These are phyloP conservation scores for Hiodon alosoides DNA, from an alignment of 2,113 vertebrate genomes.

Conservation along the genomic window DNA sequence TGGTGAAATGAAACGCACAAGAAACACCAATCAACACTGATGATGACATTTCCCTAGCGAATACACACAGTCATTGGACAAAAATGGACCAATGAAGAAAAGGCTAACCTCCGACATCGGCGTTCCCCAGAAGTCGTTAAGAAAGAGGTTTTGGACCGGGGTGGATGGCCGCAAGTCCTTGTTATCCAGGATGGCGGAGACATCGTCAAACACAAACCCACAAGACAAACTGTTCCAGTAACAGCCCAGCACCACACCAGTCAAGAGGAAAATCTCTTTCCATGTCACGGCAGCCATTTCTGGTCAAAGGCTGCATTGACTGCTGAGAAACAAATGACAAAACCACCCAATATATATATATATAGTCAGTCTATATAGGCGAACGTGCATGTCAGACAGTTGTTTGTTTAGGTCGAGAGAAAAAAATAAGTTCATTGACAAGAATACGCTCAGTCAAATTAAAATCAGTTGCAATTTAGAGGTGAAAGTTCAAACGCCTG, in stretches of 20 bases:
- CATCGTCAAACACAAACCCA: slow-evolving; percentile 96
- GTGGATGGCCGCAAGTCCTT: slow-evolving; percentile 93
- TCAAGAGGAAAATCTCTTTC: slow-evolving; percentile 82
- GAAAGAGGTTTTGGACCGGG: slow-evolving; percentile 85
- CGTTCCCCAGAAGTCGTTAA: slow-evolving; percentile 98
- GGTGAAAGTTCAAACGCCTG: too few species aligned
- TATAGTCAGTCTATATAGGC: background rate
- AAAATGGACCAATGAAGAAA: background rate
- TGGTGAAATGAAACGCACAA: background rate
- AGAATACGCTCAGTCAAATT: too few species aligned
- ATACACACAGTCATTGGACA: too few species aligned
- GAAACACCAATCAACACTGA: too few species aligned
- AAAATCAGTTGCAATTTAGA: too few species aligned
- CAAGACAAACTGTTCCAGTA: slow-evolving; percentile 96
- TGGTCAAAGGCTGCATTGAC: slow-evolving; percentile 58
- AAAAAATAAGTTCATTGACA: too few species aligned
- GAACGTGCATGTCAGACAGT: background rate
- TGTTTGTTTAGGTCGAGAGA: background rate
- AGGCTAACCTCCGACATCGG: slow-evolving; percentile 88
- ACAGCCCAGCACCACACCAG: slow-evolving; percentile 79
- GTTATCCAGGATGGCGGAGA: slow-evolving; percentile 95
- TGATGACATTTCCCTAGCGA: too few species aligned
- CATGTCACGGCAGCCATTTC: slow-evolving; percentile 82
- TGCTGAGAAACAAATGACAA: slow-evolving; percentile 38
- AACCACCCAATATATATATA: background rate